Percentiles rank a stretch among this genome's conserved stretches.
Evolutionary conservation across 2,113 vertebrate species (phyloP).

Genomic region (Chiloscyllium plagiosum): DNA sequence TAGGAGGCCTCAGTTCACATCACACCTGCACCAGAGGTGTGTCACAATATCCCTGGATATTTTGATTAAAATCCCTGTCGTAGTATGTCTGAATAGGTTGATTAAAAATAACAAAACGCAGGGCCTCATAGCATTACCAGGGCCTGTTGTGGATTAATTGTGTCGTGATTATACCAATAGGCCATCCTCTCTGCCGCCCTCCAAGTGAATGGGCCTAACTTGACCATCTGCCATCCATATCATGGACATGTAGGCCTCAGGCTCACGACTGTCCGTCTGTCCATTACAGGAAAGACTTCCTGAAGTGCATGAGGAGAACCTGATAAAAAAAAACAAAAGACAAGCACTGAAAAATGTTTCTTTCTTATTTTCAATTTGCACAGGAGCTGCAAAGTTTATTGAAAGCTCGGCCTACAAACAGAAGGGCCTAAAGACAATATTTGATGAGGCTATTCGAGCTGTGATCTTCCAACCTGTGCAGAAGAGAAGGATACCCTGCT

Average conservation of each 20-base stretch:
- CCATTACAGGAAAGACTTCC: not conserved
- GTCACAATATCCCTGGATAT: too few relatives aligned
- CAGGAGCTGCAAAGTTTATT: conserved; percentile 14
- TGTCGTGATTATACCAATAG: too few relatives aligned
- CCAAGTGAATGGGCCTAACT: not conserved
- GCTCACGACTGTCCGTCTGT: not conserved
- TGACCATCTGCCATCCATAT: not conserved
- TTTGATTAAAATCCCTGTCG: too few relatives aligned
- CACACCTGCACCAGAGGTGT: too few relatives aligned
- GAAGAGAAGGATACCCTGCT: not conserved
- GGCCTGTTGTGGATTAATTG: too few relatives aligned
- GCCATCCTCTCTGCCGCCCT: not conserved
- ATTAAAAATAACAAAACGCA: too few relatives aligned
- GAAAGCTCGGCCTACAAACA: conserved; percentile 34
- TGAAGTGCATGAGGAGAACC: not conserved
- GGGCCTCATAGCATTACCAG: too few relatives aligned
- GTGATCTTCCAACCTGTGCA: not conserved
- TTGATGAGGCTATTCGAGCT: not conserved
- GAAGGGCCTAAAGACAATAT: not conserved
- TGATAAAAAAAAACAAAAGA: not conserved
- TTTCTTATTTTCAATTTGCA: not conserved
- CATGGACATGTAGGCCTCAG: not conserved
- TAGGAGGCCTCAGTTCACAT: too few relatives aligned
- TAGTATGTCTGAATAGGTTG: too few relatives aligned
- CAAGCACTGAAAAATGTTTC: not conserved